Percentiles rank a stretch among this genome's conserved stretches.
phyloP scores from a whole-genome alignment of 2,888 invertebrate genomes.

The Campoplex capitator region DNA sequence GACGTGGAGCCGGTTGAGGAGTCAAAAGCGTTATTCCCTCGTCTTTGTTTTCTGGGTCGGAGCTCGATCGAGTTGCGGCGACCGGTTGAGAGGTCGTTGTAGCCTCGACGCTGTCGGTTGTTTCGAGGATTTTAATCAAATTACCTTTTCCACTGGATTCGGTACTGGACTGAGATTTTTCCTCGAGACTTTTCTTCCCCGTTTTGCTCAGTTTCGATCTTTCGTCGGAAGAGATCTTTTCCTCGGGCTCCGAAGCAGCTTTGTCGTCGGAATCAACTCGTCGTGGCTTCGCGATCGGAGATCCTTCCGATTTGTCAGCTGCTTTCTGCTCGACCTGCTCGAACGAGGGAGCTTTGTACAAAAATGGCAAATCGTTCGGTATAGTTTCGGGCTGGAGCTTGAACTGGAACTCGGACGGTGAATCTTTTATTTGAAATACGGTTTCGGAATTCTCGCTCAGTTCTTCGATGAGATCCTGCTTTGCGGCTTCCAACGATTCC shows the following conservation, averaged over 20 bases:
- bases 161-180: conserved; percentile 70
- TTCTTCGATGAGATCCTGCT: conserved; percentile 89
- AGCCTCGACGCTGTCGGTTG: conserved; percentile 58
- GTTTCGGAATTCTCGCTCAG: conserved; percentile 88
- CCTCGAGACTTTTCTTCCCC: conserved; percentile 69
- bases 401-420: conserved; percentile 91
- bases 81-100: conserved; percentile 61
- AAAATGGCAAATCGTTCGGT: conserved; percentile 86
- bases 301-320: conserved; percentile 62
- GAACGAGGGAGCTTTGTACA: conserved; percentile 81
- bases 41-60: conserved; percentile 77
- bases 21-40: conserved; percentile 72
- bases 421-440: conserved; percentile 87
- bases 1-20: conserved; percentile 81
- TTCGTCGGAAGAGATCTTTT: conserved; percentile 48
- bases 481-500: conserved; percentile 89
- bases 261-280: conserved; percentile 73
- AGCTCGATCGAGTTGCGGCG: conserved; percentile 80
- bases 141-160: conserved; percentile 73
- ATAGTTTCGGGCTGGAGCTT: conserved; percentile 87
- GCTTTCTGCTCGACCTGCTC: conserved; percentile 74
- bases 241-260: conserved; percentile 67
- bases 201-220: conserved; percentile 50
- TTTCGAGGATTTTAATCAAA: conserved; percentile 64
- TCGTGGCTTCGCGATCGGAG: conserved; percentile 75